Base-by-base conservation (phyloP, 2,888 invertebrate genomes). In the Rhagonycha fulva region DNA sequence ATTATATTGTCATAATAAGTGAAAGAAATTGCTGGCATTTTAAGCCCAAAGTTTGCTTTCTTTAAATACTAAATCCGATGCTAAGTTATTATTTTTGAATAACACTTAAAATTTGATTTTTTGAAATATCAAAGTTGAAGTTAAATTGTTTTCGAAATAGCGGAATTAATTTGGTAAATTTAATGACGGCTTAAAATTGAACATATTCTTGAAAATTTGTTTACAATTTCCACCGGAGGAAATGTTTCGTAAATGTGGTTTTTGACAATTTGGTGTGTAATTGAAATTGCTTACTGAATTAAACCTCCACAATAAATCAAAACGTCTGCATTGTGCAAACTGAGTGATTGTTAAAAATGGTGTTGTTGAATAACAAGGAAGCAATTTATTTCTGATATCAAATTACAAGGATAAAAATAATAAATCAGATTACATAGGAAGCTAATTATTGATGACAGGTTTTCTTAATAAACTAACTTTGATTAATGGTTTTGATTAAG, bases 281-380 rank as follows among this genome's bases (percentile, higher is more conserved):
- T 66, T 26, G 63, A 66, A 66, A 66, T 26, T 26, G 24, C 26
- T 19, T 14, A 30, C n/a, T 67, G 62, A 68, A 76, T 73, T 24
- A 73, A 70, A 77, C 26, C 68, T 24, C n/a, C 63, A 68, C 70
- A 60, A 81, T 81, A 80, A 81, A 81, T 81, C 81, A 81, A 77
- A 76, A 79, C 71, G 81, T 76, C 80, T 72, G 70, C 75, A 68
- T 69, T 62, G 79, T 75, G 79, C 71, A 81, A 81, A 81, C 80
- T 81, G 81, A 80, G 79, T 72, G 80, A 81, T 81, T 80, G 80
- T 78, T 76, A 75, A 75, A 77, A 80, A 79, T 47, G 47, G 47
- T 47, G 71, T 62, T 71, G 75, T 76, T 78, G 76, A 78, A 71
- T 72, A 78, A 78, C 77, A 79, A 80, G 79, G 77, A 78, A 79